Evolutionary conservation across 2,888 invertebrate genomes (phyloP).

Genomic region (Cheilosia vernalis): DNA sequence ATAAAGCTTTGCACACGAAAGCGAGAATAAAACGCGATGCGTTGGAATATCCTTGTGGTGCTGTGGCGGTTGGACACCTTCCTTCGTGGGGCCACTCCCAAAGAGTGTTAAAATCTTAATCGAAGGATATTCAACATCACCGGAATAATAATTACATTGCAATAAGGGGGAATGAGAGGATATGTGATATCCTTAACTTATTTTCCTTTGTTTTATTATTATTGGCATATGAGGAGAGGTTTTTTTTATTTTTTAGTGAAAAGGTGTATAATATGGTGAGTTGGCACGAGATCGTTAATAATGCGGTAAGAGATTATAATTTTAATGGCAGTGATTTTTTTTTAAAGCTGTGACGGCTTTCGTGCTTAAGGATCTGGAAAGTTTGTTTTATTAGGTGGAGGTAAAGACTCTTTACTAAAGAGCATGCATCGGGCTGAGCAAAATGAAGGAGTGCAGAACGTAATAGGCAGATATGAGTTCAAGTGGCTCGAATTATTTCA

Average conservation of each 20-base stretch:
- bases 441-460: too few species aligned
- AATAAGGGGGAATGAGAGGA: constrained; percentile 55
- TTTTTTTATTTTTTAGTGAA: constrained; percentile 32
- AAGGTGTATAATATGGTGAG: constrained; percentile 29
- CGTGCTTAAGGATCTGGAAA: constrained; percentile 1
- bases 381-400: not conserved
- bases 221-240: constrained; percentile 49
- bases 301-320: constrained; percentile 37
- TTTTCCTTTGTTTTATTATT: constrained; percentile 50
- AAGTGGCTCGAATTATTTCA: too few species aligned
- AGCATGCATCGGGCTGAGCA: too few species aligned
- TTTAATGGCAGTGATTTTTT: constrained; percentile 56
- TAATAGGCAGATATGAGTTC: too few species aligned
- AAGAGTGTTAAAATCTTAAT: constrained; percentile 47
- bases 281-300: constrained; percentile 69
- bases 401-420: too few species aligned
- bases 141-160: constrained; percentile 68
- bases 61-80: not conserved
- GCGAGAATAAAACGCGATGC: constrained; percentile 3
- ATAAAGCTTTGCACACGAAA: constrained; percentile 45
- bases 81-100: constrained; percentile 5
- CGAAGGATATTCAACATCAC: constrained; percentile 58
- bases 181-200: constrained; percentile 48
- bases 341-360: not conserved
- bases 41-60: constrained; percentile 12